Conservation (phyloP, 2,113 vertebrate species). For the Caretta caretta region DNA sequence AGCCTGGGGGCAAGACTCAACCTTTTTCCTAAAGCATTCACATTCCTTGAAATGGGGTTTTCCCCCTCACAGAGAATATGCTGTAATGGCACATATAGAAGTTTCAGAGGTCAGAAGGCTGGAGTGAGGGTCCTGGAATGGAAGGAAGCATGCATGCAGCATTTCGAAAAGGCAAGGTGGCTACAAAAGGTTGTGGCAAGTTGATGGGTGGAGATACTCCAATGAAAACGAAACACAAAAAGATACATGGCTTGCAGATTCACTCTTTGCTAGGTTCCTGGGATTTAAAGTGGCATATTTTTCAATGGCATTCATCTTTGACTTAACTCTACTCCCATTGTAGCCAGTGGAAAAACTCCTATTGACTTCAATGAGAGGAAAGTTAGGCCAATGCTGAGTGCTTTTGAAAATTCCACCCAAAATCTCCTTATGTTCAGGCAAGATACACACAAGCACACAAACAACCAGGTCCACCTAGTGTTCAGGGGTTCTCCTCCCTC, state of each 20-base stretch:
- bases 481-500: neutral
- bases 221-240: neutral
- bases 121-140: neutral
- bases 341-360: neutral
- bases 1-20: neutral
- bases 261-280: neutral
- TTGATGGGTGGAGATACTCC: neutral
- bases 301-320: neutral
- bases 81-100: neutral
- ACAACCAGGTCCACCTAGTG: neutral
- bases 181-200: neutral
- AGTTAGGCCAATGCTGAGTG: neutral
- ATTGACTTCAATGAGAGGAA: neutral
- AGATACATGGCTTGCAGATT: neutral
- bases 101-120: neutral
- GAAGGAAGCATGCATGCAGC: neutral
- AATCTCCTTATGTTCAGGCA: neutral
- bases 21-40: rapidly evolving
- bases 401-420: neutral
- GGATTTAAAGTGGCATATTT: neutral
- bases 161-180: neutral
- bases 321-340: neutral
- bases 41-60: neutral
- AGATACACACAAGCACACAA: neutral
- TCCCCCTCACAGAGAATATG: neutral